These are phyloP conservation scores for Lycaon pictus DNA, from an alignment of 2,113 vertebrate genomes.

Conservation along the genomic window DNA sequence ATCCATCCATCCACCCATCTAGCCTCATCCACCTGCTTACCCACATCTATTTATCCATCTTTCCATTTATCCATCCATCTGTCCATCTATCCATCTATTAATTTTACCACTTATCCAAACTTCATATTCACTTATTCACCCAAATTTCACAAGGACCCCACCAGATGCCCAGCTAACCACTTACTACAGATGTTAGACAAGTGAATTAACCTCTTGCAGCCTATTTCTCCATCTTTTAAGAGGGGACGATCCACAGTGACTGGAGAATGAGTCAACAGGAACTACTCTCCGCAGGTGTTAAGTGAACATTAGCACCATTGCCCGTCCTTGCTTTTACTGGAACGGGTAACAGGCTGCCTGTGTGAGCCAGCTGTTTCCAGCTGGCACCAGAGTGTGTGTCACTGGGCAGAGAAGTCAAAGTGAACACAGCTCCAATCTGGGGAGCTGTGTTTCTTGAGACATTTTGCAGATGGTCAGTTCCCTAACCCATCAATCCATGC, in stretches of 20 bases:
- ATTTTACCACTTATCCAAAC: neutral
- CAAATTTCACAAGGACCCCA: neutral
- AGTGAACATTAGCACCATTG: rapidly evolving
- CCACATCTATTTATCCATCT: rapidly evolving
- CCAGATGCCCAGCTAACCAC: neutral
- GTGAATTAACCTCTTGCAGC: neutral
- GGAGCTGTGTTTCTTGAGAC: neutral
- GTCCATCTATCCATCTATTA: neutral
- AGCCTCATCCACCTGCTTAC: neutral
- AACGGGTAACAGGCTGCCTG: neutral
- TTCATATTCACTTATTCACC: neutral
- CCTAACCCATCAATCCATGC: neutral
- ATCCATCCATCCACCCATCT: neutral
- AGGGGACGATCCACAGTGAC: too few species aligned
- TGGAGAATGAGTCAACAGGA: neutral
- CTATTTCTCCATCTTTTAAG: neutral
- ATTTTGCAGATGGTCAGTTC: neutral
- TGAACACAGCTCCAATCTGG: neutral
- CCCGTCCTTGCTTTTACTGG: too few species aligned
- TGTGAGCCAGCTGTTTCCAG: too few species aligned
- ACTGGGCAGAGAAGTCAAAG: neutral
- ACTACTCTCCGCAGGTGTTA: neutral
- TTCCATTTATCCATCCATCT: neutral
- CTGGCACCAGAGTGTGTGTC: neutral
- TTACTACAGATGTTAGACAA: neutral